phyloP scores from a whole-genome alignment of 2,888 invertebrate genomes.

The Hirudinaria manillensis region DNA sequence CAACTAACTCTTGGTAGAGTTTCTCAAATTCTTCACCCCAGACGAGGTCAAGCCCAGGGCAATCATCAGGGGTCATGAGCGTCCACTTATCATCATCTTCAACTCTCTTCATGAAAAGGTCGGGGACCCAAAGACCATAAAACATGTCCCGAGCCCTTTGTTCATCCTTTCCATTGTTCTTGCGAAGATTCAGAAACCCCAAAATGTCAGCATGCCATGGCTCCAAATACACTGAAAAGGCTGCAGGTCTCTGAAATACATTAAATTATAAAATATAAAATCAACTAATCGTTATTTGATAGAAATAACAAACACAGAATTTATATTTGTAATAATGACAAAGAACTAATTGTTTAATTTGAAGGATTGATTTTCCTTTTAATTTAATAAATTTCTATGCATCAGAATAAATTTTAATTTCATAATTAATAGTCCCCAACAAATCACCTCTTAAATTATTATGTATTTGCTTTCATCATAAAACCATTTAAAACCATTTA shows the following conservation, averaged over 20 bases:
- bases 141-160: conserved; percentile 87
- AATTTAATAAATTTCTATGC: no score
- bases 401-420: no score
- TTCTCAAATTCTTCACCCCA: conserved; percentile 92
- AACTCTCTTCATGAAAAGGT: conserved; percentile 86
- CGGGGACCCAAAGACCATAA: conserved; percentile 94
- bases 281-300: not conserved
- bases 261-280: no score
- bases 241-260: conserved; percentile 71
- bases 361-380: not conserved
- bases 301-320: not conserved
- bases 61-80: conserved; percentile 90
- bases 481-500: not conserved
- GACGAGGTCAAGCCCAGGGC: conserved; percentile 79
- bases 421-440: no score
- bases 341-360: not conserved
- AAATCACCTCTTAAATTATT: no score
- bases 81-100: conserved; percentile 80
- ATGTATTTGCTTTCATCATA: no score
- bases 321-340: not conserved
- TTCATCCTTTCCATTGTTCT: conserved; percentile 87
- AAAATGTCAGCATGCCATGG: conserved; percentile 98
- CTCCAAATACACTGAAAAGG: conserved; percentile 95
- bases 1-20: conserved; percentile 67
- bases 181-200: conserved; percentile 85